Conservation (phyloP, 2,888 invertebrate genomes). For the Pycnomerus fuliginosus region DNA sequence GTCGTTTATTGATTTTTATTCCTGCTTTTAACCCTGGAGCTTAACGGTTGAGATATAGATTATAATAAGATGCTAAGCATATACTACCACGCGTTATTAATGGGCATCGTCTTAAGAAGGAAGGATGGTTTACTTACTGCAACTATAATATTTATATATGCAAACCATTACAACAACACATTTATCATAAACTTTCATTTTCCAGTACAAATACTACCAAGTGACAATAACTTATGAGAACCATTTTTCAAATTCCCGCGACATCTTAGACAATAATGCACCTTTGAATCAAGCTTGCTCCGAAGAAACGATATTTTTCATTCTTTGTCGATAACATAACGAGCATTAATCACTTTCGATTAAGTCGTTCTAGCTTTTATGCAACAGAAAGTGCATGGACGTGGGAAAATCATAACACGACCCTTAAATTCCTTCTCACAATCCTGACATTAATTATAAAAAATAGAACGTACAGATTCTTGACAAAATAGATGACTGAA, state of each 20-base stretch:
- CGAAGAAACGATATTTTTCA: slow-evolving; percentile 13
- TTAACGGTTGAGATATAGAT: slow-evolving; percentile 29
- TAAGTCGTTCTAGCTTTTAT: background rate
- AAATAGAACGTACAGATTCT: slow-evolving; percentile 1
- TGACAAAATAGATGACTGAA: background rate
- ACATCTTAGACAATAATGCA: slow-evolving; percentile 41
- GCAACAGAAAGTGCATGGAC: background rate
- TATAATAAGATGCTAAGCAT: slow-evolving; percentile 37
- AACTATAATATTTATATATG: slow-evolving; percentile 51
- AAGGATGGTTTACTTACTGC: slow-evolving; percentile 43
- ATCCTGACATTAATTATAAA: background rate
- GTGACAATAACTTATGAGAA: slow-evolving; percentile 48
- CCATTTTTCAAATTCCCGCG: slow-evolving; percentile 44
- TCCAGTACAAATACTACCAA: slow-evolving; percentile 47
- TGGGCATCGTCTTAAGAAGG: slow-evolving; percentile 42
- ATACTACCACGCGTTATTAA: slow-evolving; percentile 38
- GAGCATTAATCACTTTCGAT: slow-evolving; percentile 10
- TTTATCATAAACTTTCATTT: slow-evolving; percentile 52
- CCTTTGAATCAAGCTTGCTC: slow-evolving; percentile 33
- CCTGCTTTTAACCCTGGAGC: background rate
- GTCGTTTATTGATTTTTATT: background rate
- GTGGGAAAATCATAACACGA: background rate
- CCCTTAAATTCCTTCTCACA: background rate
- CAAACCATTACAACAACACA: slow-evolving; percentile 49
- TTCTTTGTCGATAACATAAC: slow-evolving; percentile 8